Evolutionary conservation across 2,888 invertebrate genomes (phyloP).

Genomic region (Danaus chrysippus): DNA sequence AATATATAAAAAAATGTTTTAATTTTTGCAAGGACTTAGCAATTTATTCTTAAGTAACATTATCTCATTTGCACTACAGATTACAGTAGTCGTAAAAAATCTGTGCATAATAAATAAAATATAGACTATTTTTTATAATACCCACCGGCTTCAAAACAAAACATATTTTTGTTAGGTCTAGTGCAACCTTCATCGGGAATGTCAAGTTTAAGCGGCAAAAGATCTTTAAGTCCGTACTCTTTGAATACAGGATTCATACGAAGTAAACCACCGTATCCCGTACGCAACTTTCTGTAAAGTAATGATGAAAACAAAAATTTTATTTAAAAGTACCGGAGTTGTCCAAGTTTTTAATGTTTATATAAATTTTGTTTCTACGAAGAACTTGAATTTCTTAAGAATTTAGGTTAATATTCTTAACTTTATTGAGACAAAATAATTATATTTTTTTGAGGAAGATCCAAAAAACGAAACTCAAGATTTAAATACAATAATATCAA

Average conservation of each 20-base stretch:
- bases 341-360: neutral
- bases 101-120: neutral
- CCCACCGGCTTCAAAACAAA: slow-evolving; percentile 94
- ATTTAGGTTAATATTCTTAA: too few species aligned
- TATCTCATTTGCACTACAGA: too few species aligned
- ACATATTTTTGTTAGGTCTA: slow-evolving; percentile 92
- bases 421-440: too few species aligned
- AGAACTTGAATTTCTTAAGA: too few species aligned
- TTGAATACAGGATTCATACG: slow-evolving; percentile 94
- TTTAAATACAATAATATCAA: too few species aligned
- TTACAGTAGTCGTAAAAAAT: neutral
- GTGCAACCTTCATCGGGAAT: slow-evolving; percentile 96
- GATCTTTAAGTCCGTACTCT: slow-evolving; percentile 91
- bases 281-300: slow-evolving; percentile 84
- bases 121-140: slow-evolving; percentile 13
- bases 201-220: slow-evolving; percentile 91
- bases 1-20: slow-evolving; percentile 23
- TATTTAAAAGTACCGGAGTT: neutral
- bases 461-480: too few species aligned
- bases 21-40: neutral
- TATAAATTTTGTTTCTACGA: neutral
- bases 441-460: too few species aligned
- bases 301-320: too few species aligned
- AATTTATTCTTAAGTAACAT: too few species aligned
- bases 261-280: slow-evolving; percentile 89